phyloP scores from a whole-genome alignment of 2,797 vertebrate species.

The Taenioides sp. region DNA sequence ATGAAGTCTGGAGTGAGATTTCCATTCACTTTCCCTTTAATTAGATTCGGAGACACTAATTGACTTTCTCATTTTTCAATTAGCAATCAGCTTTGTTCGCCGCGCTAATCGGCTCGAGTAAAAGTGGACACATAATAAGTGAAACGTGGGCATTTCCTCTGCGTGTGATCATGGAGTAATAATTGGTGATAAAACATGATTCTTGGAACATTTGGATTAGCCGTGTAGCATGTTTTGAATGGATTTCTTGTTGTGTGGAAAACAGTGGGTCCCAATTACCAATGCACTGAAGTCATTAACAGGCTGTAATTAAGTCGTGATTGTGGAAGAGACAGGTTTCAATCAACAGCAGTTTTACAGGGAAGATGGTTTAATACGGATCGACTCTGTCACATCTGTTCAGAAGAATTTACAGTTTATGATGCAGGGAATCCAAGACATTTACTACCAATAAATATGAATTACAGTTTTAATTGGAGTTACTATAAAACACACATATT shows the following conservation, averaged over 20 bases:
- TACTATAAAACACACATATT: too few species aligned
- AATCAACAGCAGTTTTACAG: conserved; percentile 44
- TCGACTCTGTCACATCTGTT: too few species aligned
- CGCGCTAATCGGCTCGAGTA: conserved; percentile 76
- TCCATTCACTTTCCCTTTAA: conserved; percentile 95
- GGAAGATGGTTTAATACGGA: background rate
- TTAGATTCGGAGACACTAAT: conserved; percentile 93
- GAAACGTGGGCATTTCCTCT: conserved; percentile 67
- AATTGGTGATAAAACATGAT: conserved; percentile 54
- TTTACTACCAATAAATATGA: too few species aligned
- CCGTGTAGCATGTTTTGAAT: conserved; percentile 23
- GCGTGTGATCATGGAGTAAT: conserved; percentile 65
- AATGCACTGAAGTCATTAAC: conserved; percentile 56
- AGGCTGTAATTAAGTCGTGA: conserved; percentile 65
- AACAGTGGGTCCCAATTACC: conserved; percentile 53
- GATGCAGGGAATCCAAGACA: too few species aligned
- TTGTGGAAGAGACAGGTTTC: conserved; percentile 58
- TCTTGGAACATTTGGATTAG: conserved; percentile 47
- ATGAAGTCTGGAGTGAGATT: conserved; percentile 79
- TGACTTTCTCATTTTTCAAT: conserved; percentile 99
- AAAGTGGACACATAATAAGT: conserved; percentile 45
- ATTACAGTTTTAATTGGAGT: too few species aligned
- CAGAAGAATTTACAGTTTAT: too few species aligned
- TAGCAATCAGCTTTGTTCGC: conserved; percentile 91
- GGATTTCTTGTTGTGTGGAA: conserved; percentile 52